Evolutionary conservation across 2,888 invertebrate species (phyloP).

Genomic region (Luffia ferchaultella): DNA sequence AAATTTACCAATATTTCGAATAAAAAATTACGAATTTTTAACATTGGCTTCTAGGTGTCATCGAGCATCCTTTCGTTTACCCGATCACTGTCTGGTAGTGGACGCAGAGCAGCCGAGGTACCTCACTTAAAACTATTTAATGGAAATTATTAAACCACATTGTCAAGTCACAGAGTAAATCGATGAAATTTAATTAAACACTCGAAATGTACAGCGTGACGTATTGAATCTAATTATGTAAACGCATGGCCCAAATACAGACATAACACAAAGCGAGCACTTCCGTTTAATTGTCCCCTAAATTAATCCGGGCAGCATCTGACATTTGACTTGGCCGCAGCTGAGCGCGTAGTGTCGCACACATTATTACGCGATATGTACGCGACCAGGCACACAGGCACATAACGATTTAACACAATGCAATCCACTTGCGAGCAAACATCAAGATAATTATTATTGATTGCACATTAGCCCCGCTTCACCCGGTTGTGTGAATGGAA

Average conservation of each 20-base stretch:
- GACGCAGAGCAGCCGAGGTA: no score
- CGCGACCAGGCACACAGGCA: background rate
- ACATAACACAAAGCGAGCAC: background rate
- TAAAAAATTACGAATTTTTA: no score
- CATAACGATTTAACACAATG: conserved; percentile 27
- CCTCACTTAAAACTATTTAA: no score
- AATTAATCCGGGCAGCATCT: conserved; percentile 46
- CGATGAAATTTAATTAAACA: background rate
- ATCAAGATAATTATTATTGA: conserved; percentile 61
- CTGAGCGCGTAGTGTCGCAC: conserved; percentile 1
- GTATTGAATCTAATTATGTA: background rate
- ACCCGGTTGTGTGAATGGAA: conserved; percentile 19
- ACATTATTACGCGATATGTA: background rate
- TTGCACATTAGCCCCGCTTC: conserved; percentile 45
- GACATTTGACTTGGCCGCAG: conserved; percentile 36
- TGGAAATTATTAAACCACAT: no score
- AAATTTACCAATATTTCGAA: no score
- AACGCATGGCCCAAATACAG: background rate
- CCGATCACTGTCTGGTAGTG: no score
- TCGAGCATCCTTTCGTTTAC: no score
- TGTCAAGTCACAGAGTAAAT: no score
- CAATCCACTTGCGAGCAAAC: conserved; percentile 53
- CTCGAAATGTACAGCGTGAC: background rate
- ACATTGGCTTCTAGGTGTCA: no score
- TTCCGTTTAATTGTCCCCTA: conserved; percentile 34